These are phyloP conservation scores for Unio pictorum DNA, from an alignment of 2,888 invertebrate species.

Conservation along the genomic window DNA sequence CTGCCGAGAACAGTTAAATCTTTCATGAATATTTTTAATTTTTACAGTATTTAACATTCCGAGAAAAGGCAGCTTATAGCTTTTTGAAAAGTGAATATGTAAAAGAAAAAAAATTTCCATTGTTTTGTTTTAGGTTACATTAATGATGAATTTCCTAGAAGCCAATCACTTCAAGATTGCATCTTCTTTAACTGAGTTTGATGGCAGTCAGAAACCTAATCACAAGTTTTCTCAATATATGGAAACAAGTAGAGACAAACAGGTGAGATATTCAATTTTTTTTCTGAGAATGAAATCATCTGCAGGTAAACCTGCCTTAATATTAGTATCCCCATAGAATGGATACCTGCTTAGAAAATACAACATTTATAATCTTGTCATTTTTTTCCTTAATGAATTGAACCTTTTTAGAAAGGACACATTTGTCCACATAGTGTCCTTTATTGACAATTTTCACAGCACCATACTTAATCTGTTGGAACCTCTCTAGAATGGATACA, in stretches of 20 bases:
- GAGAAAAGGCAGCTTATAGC: too few relatives aligned
- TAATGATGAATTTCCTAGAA: conserved; percentile 92
- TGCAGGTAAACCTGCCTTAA: not conserved
- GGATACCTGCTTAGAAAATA: too few relatives aligned
- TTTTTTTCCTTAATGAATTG: not conserved
- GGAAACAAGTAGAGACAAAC: conserved; percentile 89
- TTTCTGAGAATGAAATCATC: not conserved
- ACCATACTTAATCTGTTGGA: not conserved
- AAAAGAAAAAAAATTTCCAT: not conserved
- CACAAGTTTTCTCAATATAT: conserved; percentile 91
- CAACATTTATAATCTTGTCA: too few relatives aligned
- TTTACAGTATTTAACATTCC: too few relatives aligned
- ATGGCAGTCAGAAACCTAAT: conserved; percentile 82
- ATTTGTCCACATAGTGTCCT: too few relatives aligned
- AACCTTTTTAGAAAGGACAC: not conserved
- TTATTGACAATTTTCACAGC: too few relatives aligned
- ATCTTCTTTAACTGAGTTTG: conserved; percentile 85
- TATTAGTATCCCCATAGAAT: not conserved
- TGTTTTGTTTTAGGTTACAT: conserved; percentile 82
- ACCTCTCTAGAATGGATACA: not conserved
- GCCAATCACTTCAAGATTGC: conserved; percentile 91
- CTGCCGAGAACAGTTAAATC: too few relatives aligned
- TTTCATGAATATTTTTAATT: too few relatives aligned
- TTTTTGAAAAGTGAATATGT: too few relatives aligned
- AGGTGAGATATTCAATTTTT: conserved; percentile 73